A percentile compares a stretch with the other conserved stretches of the same genome.
phyloP scores from a whole-genome alignment of 2,888 invertebrate species.

The Acrobasis suavella region DNA sequence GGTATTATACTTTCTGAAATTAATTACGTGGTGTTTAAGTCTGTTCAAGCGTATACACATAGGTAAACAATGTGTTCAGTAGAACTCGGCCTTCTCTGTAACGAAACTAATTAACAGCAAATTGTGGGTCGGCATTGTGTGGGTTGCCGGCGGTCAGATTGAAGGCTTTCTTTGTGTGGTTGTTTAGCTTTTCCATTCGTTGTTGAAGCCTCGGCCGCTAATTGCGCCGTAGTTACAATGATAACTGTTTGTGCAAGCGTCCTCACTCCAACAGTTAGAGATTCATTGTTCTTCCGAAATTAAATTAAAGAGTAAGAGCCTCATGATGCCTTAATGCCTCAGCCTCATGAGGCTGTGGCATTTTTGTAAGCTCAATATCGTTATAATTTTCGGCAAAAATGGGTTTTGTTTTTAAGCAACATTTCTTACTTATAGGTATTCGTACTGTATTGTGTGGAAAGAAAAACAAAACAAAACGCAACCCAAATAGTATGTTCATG shows the following conservation, averaged over 20 bases:
- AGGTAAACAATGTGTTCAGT: constrained; percentile 40
- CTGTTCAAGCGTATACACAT: neutral
- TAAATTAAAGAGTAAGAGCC: neutral
- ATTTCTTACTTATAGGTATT: no score
- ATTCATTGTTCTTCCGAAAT: constrained; percentile 5
- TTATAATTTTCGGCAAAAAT: no score
- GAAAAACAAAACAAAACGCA: no score
- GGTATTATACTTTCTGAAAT: no score
- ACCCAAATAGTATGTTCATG: no score
- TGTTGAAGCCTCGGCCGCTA: constrained; percentile 53
- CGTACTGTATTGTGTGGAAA: no score
- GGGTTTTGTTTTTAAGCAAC: no score
- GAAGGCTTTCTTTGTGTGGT: constrained; percentile 69
- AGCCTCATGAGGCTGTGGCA: no score
- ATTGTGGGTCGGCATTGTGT: constrained; percentile 70
- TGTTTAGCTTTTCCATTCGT: constrained; percentile 72
- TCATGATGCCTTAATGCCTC: neutral
- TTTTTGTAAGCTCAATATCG: no score
- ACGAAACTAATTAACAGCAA: constrained; percentile 67
- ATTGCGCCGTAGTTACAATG: constrained; percentile 44
- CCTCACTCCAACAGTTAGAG: neutral
- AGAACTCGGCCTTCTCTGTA: constrained; percentile 61
- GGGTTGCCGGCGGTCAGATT: constrained; percentile 46
- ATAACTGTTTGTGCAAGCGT: constrained; percentile 49
- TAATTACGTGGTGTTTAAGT: no score